These are phyloP conservation scores for Aplochiton taeniatus DNA, from an alignment of 2,797 vertebrate species.

Conservation along the genomic window DNA sequence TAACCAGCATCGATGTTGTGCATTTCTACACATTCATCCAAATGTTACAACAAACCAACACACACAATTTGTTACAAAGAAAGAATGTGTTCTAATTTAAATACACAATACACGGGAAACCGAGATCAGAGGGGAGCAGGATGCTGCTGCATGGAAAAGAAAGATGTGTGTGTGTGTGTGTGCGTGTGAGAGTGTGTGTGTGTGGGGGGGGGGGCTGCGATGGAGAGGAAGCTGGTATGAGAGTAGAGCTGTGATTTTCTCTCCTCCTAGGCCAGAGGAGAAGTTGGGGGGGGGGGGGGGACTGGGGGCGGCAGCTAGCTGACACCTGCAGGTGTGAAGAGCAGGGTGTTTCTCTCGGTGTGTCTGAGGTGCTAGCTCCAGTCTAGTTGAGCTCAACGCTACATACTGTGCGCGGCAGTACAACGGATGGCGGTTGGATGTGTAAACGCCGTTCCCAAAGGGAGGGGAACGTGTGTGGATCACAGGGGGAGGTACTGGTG, in stretches of 20 bases:
- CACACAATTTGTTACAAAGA: too few species aligned
- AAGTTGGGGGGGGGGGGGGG: constrained; percentile 10
- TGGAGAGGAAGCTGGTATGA: constrained; percentile 8
- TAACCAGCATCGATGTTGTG: too few species aligned
- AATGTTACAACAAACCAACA: too few species aligned
- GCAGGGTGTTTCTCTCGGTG: constrained; percentile 12
- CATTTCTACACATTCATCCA: too few species aligned
- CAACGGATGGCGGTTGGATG: constrained; percentile 32
- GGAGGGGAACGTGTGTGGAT: constrained; percentile 16
- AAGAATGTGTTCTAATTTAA: too few species aligned
- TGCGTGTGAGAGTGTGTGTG: too few species aligned
- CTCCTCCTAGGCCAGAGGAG: constrained; percentile 16
- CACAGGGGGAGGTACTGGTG: constrained; percentile 12
- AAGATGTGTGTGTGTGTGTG: constrained; percentile 7
- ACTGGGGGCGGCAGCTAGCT: constrained; percentile 22
- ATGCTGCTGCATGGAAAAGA: too few species aligned
- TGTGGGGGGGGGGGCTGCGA: too few species aligned
- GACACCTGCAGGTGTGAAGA: constrained; percentile 40
- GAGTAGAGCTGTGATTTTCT: constrained; percentile 36
- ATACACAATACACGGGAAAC: too few species aligned
- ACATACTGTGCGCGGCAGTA: constrained; percentile 19
- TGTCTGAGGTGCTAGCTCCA: constrained; percentile 12
- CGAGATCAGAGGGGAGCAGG: too few species aligned
- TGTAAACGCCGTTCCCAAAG: constrained; percentile 23
- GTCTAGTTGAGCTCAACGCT: neutral